Evolutionary conservation across 2,113 vertebrate genomes (phyloP).

Genomic region (Carassius carassius): DNA sequence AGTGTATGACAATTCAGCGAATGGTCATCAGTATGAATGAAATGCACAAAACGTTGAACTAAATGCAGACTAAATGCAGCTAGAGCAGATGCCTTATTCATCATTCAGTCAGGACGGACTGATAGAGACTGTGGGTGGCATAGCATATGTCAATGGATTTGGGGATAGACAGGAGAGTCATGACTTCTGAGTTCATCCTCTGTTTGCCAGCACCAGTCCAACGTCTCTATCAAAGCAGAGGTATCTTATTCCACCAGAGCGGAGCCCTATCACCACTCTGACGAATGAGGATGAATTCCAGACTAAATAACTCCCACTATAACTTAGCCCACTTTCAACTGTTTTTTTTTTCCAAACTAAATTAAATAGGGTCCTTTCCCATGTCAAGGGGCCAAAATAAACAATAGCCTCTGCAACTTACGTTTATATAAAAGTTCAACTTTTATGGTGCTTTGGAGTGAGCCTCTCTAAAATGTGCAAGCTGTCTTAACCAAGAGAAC

Average conservation of each 20-base stretch:
- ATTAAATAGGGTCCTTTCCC: background rate
- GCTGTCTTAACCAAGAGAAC: too few relatives aligned
- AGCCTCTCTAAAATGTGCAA: background rate
- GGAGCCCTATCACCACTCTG: constrained; percentile 10
- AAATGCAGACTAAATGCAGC: background rate
- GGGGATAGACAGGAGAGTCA: background rate
- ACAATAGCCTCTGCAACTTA: background rate
- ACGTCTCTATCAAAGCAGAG: background rate
- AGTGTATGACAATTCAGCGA: background rate
- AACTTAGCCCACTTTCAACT: constrained; percentile 12
- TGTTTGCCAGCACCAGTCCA: constrained; percentile 8
- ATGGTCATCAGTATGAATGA: background rate
- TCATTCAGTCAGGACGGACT: background rate
- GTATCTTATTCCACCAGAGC: constrained; percentile 1
- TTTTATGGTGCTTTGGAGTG: background rate
- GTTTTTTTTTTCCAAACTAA: background rate
- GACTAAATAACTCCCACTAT: background rate
- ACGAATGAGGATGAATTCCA: constrained; percentile 27
- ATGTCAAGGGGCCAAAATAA: background rate
- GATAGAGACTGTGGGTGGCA: constrained; percentile 29
- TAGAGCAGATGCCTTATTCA: background rate
- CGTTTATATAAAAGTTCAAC: background rate
- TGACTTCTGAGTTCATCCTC: constrained; percentile 21
- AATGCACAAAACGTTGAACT: background rate
- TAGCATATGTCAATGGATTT: background rate